Base-by-base conservation (phyloP, 2,888 invertebrate species). In the Patella depressa region DNA sequence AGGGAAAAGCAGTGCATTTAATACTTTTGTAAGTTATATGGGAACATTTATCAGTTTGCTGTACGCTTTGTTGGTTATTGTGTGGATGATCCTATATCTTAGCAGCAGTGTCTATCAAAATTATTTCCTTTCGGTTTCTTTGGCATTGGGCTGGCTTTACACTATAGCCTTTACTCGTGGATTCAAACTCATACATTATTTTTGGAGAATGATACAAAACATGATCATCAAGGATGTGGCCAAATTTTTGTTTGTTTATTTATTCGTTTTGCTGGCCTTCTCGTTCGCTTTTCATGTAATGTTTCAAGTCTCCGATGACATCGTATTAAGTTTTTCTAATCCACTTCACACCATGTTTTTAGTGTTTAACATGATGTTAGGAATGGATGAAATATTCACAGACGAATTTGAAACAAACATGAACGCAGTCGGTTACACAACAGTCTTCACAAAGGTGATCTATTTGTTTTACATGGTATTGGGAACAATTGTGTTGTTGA, bases 361-460 rank as follows among this genome's bases (percentile, higher is more conserved):
- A 24, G 83, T 87, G 7, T 91, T 91, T 78, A 90, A 90, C 80
- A 80, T 90, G 78, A 89, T 91, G 90, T 82, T 91, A 2, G 91
- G 91, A 3, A 89, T 89, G 87, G 88, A 80, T 0, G 87, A 88
- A 72, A 75, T 88, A 4, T 87, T 89, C 74, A 80, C 73, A 53
- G 87, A 83, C 53, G 73, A 76, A 15, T 86, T 89, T 72, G 86
- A 86, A 71, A 71, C 78, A 0, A 81, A 79, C 55, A 85, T 89
- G 80, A 17, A 53, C 0, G 72, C 73, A 5, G 86, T 77, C 5
- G 87, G 87, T 5, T 80, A 88, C 29, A 77, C 73, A 4, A 77
- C 83, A 1, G 72, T 82, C 9, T 85, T 85, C 45, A 74, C 87
- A 53, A 88, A 89, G 78, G 74, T 88, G 0, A 74, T 89, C 7